Evolutionary conservation across 2,113 vertebrate species (phyloP), one percentile per base, ranked within the genome.

Genomic region (Hydrolagus affinis): DNA sequence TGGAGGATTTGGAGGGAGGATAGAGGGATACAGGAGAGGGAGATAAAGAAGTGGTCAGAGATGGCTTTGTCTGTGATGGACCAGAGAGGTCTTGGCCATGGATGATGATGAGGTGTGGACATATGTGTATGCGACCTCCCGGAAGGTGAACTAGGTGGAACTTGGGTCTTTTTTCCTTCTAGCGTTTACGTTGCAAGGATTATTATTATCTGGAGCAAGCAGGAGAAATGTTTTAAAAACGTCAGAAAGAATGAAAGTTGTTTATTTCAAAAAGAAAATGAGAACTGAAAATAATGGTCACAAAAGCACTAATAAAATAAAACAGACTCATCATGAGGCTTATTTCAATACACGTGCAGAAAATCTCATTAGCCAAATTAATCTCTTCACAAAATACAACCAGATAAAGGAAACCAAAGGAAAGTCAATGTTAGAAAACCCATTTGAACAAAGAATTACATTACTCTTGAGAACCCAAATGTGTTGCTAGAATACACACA

Each of bases 221-320:
- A 66, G 15, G 60, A 83, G 28, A 15, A 80, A 83, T 83, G 28
- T 15, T 83, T 44, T 83, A 11, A 44, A 56, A 68, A 44, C 44
- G 6, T 44, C 44, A 44, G 23, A 11, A 80, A 80, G 28, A 60
- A 44, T 66, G 25, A 25, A 83, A 83, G 19, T 83, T 28, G 78
- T 83, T 83, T 83, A 83, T 83, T 83, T 83, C 78, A 83, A 66
- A 68, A 66, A 44, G n/a, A 44, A 44, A 6, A 21, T 83, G 62
- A 83, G 78, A 83, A 83, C 78, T 66, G 64, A 3, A 62, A 32
- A 83, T 66, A 83, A 66, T 83, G 60, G 10, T 64, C 77, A 78
- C 12, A 17, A n/a, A n/a, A 56, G 44, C 44, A 57, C 10, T 62
- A 62, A 78, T 23, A 15, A 30, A 56, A 6, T 44, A 44, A 44